Conservation (phyloP, 2,797 vertebrate species). For the Holocentrus rufus region DNA sequence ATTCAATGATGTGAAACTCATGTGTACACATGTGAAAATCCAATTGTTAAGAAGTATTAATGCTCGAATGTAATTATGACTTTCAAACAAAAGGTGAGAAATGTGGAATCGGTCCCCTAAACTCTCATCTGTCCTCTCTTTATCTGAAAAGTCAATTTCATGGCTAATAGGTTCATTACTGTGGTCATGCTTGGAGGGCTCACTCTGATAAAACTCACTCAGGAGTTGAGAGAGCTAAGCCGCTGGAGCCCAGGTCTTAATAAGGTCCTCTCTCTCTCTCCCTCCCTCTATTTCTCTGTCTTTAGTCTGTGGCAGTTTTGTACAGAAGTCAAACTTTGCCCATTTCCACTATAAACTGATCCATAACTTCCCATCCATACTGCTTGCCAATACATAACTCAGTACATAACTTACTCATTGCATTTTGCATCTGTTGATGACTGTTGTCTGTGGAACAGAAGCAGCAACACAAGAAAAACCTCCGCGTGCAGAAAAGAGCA, state of each 20-base stretch:
- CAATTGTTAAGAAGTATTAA: constrained; percentile 37
- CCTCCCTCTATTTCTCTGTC: constrained; percentile 33
- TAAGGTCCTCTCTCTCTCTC: constrained; percentile 57
- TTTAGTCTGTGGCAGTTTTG: constrained; percentile 25
- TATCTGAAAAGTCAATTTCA: constrained; percentile 86
- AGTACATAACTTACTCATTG: neutral
- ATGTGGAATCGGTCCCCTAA: constrained; percentile 58
- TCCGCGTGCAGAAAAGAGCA: constrained; percentile 49
- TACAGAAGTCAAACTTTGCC: constrained; percentile 51
- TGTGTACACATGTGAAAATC: constrained; percentile 35
- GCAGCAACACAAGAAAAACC: constrained; percentile 39
- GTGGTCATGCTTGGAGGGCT: constrained; percentile 74
- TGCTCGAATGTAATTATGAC: constrained; percentile 68
- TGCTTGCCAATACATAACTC: neutral
- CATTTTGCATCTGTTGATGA: constrained; percentile 23
- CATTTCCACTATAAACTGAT: constrained; percentile 15
- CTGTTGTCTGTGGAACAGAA: constrained; percentile 31
- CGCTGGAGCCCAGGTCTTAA: constrained; percentile 64
- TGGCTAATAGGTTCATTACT: constrained; percentile 84
- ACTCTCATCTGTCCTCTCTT: constrained; percentile 66
- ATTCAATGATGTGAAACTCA: constrained; percentile 28
- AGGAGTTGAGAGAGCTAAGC: constrained; percentile 73
- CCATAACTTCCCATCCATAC: neutral
- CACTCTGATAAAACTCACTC: constrained; percentile 75
- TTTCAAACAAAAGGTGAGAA: constrained; percentile 73